Evolutionary conservation across 2,113 vertebrate species (phyloP), one percentile per base, ranked within the genome.

Genomic region (Mesoclemmys tuberculata): DNA sequence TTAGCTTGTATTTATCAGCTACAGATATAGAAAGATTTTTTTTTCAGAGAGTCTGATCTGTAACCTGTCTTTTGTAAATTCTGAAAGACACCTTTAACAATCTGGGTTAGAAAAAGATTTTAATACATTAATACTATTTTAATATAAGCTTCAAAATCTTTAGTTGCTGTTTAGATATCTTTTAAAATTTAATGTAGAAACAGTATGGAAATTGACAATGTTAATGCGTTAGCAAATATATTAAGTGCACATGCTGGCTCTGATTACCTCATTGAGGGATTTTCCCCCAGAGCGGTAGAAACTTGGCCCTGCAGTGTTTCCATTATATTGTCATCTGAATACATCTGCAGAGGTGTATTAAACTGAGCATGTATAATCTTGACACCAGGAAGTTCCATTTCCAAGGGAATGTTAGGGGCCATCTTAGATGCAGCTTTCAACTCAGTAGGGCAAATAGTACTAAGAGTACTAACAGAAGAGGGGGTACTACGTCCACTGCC

Each of bases 241-340:
- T 92, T 82, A 48, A 92, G 14, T 49, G 80, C 56, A 94, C 95
- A 51, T 54, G 85, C 85, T 95, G 44, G 90, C 89, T 93, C 90
- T 9, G 38, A 95, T 98, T 98, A 98, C 98, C 98, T 98, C 97
- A 98, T 97, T 3, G 58, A 2, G 3, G 98, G 96, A 88, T 96
- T 90, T 97, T 98, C 98, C 97, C 98, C 98, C 94, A 99, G 97
- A 89, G 98, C 98, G 96, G 98, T 98, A 91, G 98, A 98, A 90
- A 99, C 98, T 98, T 98, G 98, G 64, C 98, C 98, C 97, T 98
- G 98, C 92, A 99, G 97, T 71, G 98, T 98, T 97, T 98, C 98
- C 98, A 98, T 97, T 95, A 98, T 98, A 98, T 98, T 98, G 95
- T 98, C 98, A 97, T 99, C 98, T 97, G 98, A 99, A 94, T 99